Evolutionary conservation across 1,140 invertebrate genomes (phyloP).

Genomic region (Neelides sp.): DNA sequence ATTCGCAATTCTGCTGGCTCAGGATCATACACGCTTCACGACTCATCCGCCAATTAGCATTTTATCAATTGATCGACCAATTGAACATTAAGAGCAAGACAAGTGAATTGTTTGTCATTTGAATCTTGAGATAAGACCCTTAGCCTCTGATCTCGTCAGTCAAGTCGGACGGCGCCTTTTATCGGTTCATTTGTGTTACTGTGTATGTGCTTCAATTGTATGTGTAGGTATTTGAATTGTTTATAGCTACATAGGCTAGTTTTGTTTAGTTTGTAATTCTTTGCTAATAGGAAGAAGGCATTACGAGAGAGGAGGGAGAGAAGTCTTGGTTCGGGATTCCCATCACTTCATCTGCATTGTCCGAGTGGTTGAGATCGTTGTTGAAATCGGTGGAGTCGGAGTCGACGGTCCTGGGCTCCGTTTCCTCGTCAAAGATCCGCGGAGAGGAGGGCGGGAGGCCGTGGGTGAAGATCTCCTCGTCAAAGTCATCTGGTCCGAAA

Average conservation of each 20-base stretch:
- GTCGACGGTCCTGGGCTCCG: background rate
- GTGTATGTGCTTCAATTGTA: background rate
- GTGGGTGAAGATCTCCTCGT: conserved; percentile 4
- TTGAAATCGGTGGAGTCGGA: background rate
- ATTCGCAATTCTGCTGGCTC: too few species aligned
- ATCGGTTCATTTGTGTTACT: background rate
- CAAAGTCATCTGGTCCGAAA: conserved; percentile 8
- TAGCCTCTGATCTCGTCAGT: too few species aligned
- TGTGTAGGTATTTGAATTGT: background rate
- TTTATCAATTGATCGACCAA: too few species aligned
- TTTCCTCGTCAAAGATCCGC: background rate
- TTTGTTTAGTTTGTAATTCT: background rate
- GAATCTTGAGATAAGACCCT: too few species aligned
- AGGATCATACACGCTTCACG: too few species aligned
- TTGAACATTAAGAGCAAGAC: too few species aligned
- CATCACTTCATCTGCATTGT: background rate
- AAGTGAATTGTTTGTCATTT: too few species aligned
- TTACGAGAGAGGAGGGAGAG: too few species aligned
- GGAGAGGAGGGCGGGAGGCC: background rate
- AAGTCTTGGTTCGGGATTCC: conserved; percentile 1
- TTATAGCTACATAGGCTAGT: background rate
- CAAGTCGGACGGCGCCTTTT: too few species aligned
- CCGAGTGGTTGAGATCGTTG: background rate
- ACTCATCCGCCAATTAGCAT: too few species aligned
- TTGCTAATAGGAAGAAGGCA: background rate